A percentile compares a stretch with the other conserved stretches of the same genome.
Conservation (phyloP, 2,797 vertebrate species). For the Eulemur rubriventer region DNA sequence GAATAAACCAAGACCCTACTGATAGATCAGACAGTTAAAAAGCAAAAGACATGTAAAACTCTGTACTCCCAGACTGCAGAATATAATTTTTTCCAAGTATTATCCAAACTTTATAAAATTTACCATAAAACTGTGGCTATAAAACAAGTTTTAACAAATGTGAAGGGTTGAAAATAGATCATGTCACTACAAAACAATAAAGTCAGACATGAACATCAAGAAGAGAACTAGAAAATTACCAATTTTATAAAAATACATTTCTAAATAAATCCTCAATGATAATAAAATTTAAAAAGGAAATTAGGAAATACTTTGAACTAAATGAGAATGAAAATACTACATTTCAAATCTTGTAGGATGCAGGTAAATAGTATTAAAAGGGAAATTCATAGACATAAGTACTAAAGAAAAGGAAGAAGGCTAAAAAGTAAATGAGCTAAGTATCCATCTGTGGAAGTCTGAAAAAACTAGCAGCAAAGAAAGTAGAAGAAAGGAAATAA, state of each 20-base stretch:
- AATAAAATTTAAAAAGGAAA: constrained; percentile 39
- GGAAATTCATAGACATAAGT: not conserved
- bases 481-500: not conserved
- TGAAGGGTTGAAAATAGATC: not conserved
- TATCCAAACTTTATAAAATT: constrained; percentile 36
- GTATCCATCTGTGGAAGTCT: not conserved
- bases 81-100: constrained; percentile 13
- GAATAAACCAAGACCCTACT: not conserved
- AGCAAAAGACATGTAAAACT: not conserved
- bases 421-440: constrained; percentile 32
- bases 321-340: constrained; percentile 33
- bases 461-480: not conserved
- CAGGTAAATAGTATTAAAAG: not conserved
- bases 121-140: not conserved
- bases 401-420: constrained; percentile 16
- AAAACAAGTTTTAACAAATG: constrained; percentile 39
- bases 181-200: constrained; percentile 18
- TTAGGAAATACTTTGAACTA: constrained; percentile 31
- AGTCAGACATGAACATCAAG: constrained; percentile 20
- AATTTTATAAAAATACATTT: constrained; percentile 23
- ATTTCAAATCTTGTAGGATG: not conserved
- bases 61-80: not conserved
- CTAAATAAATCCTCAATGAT: constrained; percentile 37
- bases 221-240: not conserved
- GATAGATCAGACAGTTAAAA: constrained; percentile 23